Conservation (phyloP, 2,113 vertebrate genomes). For the Boulengeromyrus knoepffleri region DNA sequence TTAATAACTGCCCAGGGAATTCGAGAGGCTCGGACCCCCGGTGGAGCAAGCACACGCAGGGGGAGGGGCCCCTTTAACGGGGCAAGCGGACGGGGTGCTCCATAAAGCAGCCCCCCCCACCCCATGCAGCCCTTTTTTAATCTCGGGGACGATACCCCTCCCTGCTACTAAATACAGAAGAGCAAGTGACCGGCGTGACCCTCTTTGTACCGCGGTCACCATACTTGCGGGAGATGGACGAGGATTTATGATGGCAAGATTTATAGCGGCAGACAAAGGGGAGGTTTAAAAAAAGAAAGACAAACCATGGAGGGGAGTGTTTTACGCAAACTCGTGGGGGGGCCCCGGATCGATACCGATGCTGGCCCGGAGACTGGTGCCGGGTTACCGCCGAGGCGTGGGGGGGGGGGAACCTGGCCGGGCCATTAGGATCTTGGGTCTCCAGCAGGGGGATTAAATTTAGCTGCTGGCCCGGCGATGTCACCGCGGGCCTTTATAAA, state of each 20-base stretch:
- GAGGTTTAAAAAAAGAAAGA: slow-evolving; percentile 16
- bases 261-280: slow-evolving; percentile 49
- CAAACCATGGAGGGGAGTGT: slow-evolving; percentile 24
- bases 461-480: slow-evolving; percentile 56
- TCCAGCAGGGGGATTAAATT: slow-evolving; percentile 66
- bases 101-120: not conserved
- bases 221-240: slow-evolving; percentile 51
- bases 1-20: slow-evolving; percentile 60
- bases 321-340: slow-evolving; percentile 32
- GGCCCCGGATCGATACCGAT: slow-evolving; percentile 52
- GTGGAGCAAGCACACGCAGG: slow-evolving; percentile 15
- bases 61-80: not conserved
- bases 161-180: slow-evolving; percentile 32
- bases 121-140: slow-evolving; percentile 49
- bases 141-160: slow-evolving; percentile 50
- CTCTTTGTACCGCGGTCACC: slow-evolving; percentile 49
- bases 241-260: slow-evolving; percentile 56
- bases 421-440: slow-evolving; percentile 61
- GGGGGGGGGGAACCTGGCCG: slow-evolving; percentile 26
- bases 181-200: slow-evolving; percentile 34
- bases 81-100: not conserved
- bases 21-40: slow-evolving; percentile 31
- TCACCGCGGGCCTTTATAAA: slow-evolving; percentile 65
- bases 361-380: slow-evolving; percentile 48
- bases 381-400: slow-evolving; percentile 49